Base-by-base conservation (phyloP, 2,113 vertebrate species). In the Urocitellus parryii region DNA sequence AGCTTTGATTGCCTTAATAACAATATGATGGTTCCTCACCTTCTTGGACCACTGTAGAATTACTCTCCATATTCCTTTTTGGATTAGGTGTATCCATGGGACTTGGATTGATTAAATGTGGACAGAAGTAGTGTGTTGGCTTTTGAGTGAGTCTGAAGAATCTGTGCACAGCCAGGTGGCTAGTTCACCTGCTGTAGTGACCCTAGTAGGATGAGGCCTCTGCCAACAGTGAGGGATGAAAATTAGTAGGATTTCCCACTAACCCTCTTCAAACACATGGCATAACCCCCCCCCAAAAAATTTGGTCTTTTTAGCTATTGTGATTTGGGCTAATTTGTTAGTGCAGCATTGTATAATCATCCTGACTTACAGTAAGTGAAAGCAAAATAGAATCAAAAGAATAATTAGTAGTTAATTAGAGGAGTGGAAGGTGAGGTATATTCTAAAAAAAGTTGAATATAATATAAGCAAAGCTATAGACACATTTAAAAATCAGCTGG, bases 261-360 rank as follows among this genome's bases (percentile, higher is more conserved):
- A 72, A 56, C 12, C 4, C 6, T 63, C 18, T 58, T 80, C 18
- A 95, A 53, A 80, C 8, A 11, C 37, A 10, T 29, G n/a, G 1
- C 25, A 42, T 9, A 10, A 17, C 14, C 9, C 61, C 1, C 11
- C 14, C 11, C 61, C 1, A 27, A 27, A 63, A 81, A 91, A 32
- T 32, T 29, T 37, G 27, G 32, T 67, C 4, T 25, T 77, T 53
- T 81, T 56, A 86, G 24, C 4, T 45, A n/a, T 25, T 37, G 53
- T 73, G 8, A 37, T 42, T 84, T 78, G 37, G 45, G 27, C 92
- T 93, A 83, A 76, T 84, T 92, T 74, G 6, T 58, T 84, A 65
- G 13, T 74, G 5, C 1, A 79, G 1, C 68, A 8, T 94, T 61
- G 94, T 5, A 9, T 37, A 87, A 7, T 8, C 20, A 45, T 51